Conservation (phyloP, 2,888 invertebrate genomes). For the Amphipoea lucens region DNA sequence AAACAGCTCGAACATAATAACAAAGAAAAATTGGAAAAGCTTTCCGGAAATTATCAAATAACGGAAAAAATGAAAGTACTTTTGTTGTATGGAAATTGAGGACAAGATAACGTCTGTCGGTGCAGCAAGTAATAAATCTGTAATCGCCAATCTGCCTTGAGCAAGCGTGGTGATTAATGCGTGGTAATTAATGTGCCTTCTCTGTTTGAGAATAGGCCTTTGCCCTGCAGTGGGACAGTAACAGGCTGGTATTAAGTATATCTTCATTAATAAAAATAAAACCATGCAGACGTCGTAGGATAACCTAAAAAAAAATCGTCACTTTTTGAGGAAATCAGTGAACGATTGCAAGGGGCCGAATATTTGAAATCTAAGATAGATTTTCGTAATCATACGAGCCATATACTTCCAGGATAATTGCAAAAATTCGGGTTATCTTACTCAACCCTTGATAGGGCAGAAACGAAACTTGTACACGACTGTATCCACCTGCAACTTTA, state of each 20-base stretch:
- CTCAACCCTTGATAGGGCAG: not conserved
- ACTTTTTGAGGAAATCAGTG: not conserved
- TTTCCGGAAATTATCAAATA: not conserved
- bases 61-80: not conserved
- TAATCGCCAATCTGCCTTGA: not conserved
- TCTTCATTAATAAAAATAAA: not conserved
- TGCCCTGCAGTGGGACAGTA: not conserved
- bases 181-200: not conserved
- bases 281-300: not conserved
- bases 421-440: not conserved
- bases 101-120: not conserved
- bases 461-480: not conserved
- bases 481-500: not conserved
- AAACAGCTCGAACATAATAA: too few relatives aligned
- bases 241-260: not conserved
- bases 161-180: not conserved
- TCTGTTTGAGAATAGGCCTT: not conserved
- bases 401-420: not conserved
- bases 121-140: not conserved
- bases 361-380: not conserved
- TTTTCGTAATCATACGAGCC: not conserved
- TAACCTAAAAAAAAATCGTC: not conserved
- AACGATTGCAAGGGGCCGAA: not conserved
- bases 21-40: not conserved
- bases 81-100: not conserved